These are phyloP conservation scores for Danio jaintianensis DNA, from an alignment of 2,797 vertebrate genomes.

Conservation along the genomic window DNA sequence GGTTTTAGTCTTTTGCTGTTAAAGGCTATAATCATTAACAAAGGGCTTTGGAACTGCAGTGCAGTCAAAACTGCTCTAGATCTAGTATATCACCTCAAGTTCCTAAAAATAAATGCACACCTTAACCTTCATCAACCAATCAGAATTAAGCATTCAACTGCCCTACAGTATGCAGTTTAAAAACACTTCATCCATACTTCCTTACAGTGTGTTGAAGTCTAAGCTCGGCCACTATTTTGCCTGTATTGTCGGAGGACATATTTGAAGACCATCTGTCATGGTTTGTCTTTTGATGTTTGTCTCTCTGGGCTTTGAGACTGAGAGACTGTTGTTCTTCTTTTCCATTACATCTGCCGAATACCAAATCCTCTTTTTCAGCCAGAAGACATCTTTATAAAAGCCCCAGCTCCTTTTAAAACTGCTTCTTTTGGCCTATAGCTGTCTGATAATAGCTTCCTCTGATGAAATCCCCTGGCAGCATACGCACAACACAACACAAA, in stretches of 20 bases:
- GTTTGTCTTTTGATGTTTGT: background rate
- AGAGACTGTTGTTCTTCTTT: background rate
- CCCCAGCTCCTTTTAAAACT: background rate
- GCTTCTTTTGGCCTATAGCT: background rate
- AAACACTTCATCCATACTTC: background rate
- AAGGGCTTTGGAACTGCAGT: too few species aligned
- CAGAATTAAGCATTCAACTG: too few species aligned
- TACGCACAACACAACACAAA: slow-evolving; percentile 1
- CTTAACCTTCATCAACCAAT: too few species aligned
- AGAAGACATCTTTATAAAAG: slow-evolving; percentile 3
- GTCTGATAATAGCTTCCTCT: slow-evolving; percentile 21
- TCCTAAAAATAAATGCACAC: too few species aligned
- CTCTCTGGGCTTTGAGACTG: background rate
- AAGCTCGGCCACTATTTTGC: background rate
- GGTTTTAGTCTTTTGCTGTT: too few species aligned
- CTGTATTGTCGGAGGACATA: background rate
- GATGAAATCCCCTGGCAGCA: slow-evolving; percentile 25
- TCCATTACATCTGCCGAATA: slow-evolving; percentile 1
- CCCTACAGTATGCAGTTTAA: too few species aligned
- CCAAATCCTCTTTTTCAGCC: background rate
- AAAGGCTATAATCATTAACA: too few species aligned
- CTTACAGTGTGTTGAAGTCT: background rate
- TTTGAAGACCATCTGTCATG: slow-evolving; percentile 8
- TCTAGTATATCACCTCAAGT: too few species aligned
- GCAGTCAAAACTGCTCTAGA: too few species aligned